These are phyloP conservation scores for Eristalis arbustorum DNA, from an alignment of 2,888 invertebrate genomes.

Conservation along the genomic window DNA sequence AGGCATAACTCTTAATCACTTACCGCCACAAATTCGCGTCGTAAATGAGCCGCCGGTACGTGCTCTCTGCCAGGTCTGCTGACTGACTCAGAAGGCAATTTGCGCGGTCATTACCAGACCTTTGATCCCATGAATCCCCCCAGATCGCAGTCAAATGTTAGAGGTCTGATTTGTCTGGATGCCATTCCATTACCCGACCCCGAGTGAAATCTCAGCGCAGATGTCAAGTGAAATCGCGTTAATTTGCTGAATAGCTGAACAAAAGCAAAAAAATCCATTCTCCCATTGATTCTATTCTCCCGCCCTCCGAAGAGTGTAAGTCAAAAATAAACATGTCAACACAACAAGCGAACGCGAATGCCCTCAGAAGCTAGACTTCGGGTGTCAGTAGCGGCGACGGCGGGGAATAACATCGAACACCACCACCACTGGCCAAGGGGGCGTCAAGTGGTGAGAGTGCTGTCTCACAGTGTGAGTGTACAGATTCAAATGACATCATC, in stretches of 20 bases:
- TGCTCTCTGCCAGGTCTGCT: not conserved
- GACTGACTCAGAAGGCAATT: not conserved
- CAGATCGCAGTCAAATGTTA: not conserved
- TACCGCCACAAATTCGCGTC: not conserved
- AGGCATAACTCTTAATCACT: not conserved
- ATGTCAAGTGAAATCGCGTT: not conserved
- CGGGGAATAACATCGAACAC: too few relatives aligned
- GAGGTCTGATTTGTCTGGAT: not conserved
- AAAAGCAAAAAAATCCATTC: not conserved
- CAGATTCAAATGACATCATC: slow-evolving; percentile 15
- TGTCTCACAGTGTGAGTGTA: not conserved
- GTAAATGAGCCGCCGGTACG: not conserved
- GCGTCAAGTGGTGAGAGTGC: not conserved
- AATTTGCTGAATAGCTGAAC: not conserved
- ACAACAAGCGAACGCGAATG: not conserved
- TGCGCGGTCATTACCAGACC: not conserved
- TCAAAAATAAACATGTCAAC: not conserved
- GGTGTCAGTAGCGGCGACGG: not conserved
- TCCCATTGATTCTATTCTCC: not conserved
- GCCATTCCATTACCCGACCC: not conserved
- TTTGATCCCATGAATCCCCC: not conserved
- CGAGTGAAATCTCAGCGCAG: not conserved
- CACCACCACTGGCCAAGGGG: not conserved
- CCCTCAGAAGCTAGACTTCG: not conserved
- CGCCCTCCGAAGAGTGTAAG: not conserved